Percentiles rank a stretch among this genome's conserved stretches.
Conservation (phyloP, 2,797 vertebrate genomes). For the Pangasius larnaudii region DNA sequence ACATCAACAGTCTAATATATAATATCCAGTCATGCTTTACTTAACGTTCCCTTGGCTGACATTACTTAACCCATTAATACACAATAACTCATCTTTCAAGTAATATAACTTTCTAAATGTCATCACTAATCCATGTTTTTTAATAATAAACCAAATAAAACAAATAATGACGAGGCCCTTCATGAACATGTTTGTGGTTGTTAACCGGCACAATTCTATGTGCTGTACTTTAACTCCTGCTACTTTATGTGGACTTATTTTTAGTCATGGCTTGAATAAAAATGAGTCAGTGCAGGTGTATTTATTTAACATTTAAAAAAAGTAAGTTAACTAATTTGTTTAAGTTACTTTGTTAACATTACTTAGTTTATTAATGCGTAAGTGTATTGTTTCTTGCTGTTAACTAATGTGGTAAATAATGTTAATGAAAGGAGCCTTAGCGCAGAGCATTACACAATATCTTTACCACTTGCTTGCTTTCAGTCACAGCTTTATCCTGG, state of each 20-base stretch:
- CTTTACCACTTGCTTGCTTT: neutral
- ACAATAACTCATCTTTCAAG: neutral
- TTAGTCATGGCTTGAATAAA: too few relatives aligned
- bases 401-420: too few relatives aligned
- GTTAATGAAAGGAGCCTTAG: neutral
- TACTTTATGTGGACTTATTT: too few relatives aligned
- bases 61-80: neutral
- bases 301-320: too few relatives aligned
- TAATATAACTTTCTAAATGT: too few relatives aligned
- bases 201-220: neutral
- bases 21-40: neutral
- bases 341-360: too few relatives aligned
- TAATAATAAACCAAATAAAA: neutral
- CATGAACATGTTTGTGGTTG: neutral
- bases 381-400: too few relatives aligned
- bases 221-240: neutral
- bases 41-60: neutral
- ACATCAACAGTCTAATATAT: neutral
- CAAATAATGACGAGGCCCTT: neutral
- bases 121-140: neutral
- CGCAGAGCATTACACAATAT: neutral
- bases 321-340: too few relatives aligned
- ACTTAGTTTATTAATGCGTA: too few relatives aligned
- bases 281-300: too few relatives aligned
- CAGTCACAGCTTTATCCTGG: neutral